These are phyloP conservation scores for Stegastes partitus DNA, from an alignment of 2,113 vertebrate genomes.

Conservation along the genomic window DNA sequence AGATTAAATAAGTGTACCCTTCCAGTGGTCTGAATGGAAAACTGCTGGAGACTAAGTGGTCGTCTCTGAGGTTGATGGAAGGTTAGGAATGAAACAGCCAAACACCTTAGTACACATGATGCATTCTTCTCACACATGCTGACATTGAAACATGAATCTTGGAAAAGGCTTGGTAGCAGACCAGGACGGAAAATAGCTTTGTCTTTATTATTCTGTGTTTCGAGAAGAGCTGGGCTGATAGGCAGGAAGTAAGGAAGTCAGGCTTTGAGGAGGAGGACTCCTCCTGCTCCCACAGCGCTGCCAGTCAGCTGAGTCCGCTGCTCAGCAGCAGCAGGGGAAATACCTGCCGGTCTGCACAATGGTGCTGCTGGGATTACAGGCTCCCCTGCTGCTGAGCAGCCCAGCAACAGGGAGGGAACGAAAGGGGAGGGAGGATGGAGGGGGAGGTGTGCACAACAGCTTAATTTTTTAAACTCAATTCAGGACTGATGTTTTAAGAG, in stretches of 20 bases:
- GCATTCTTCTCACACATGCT: not conserved
- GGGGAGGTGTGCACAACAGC: constrained; percentile 85
- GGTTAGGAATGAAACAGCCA: constrained; percentile 45
- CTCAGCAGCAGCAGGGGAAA: constrained; percentile 84
- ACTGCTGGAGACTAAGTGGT: constrained; percentile 77
- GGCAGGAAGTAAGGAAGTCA: constrained; percentile 67
- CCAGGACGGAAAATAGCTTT: constrained; percentile 8
- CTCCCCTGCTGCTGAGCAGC: constrained; percentile 89
- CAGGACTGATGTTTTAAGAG: constrained; percentile 1
- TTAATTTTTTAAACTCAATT: constrained; percentile 83
- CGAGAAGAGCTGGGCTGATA: constrained; percentile 24
- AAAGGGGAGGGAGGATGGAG: constrained; percentile 2
- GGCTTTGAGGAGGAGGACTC: constrained; percentile 48
- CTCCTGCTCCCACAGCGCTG: constrained; percentile 73
- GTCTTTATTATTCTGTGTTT: constrained; percentile 37
- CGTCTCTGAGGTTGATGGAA: constrained; percentile 50
- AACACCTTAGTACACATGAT: constrained; percentile 18
- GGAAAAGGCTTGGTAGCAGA: not conserved
- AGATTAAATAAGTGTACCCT: constrained; percentile 75
- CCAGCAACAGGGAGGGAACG: constrained; percentile 26
- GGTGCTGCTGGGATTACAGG: constrained; percentile 85
- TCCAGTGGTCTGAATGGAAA: constrained; percentile 68
- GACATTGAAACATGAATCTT: constrained; percentile 18
- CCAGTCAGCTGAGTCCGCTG: constrained; percentile 82
- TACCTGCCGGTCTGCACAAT: constrained; percentile 90